phyloP scores from a whole-genome alignment of 2,113 vertebrate genomes.

The Struthio camelus region DNA sequence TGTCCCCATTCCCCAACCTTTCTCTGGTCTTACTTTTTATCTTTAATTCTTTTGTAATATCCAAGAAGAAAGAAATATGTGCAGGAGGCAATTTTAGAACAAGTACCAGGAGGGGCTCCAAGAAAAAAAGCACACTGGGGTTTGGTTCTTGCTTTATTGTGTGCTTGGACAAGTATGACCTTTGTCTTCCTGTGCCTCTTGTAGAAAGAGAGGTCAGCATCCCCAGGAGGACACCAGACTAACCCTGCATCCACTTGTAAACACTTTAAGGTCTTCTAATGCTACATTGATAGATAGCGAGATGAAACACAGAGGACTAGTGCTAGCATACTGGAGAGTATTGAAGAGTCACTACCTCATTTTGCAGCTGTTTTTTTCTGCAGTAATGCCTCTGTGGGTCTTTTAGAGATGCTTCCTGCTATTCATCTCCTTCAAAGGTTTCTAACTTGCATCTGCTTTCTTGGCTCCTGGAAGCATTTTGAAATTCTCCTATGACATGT shows the following conservation, averaged over 20 bases:
- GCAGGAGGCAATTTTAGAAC: background rate
- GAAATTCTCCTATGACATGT: conserved; percentile 2
- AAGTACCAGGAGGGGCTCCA: background rate
- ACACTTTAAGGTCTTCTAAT: conserved; percentile 39
- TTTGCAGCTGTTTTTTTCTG: conserved; percentile 66
- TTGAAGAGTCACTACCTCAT: conserved; percentile 69
- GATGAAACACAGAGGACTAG: conserved; percentile 28
- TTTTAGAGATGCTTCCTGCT: conserved; percentile 64
- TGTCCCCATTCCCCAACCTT: background rate
- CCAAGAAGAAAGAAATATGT: background rate
- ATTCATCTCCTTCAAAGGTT: conserved; percentile 68
- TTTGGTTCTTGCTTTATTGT: background rate
- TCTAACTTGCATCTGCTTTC: conserved; percentile 59
- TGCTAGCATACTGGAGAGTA: conserved; percentile 50
- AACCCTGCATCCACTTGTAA: background rate
- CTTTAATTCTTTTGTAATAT: conserved; percentile 35
- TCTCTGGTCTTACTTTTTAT: background rate
- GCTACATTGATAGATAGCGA: conserved; percentile 32
- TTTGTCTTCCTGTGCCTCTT: background rate
- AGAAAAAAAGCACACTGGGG: background rate
- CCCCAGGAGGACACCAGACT: background rate
- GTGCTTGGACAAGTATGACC: background rate
- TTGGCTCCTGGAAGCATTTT: conserved; percentile 37
- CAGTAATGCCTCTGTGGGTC: conserved; percentile 63
- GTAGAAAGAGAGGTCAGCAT: background rate